These are phyloP conservation scores for Brevimyrus niger DNA, from an alignment of 2,113 vertebrate genomes.

Conservation along the genomic window DNA sequence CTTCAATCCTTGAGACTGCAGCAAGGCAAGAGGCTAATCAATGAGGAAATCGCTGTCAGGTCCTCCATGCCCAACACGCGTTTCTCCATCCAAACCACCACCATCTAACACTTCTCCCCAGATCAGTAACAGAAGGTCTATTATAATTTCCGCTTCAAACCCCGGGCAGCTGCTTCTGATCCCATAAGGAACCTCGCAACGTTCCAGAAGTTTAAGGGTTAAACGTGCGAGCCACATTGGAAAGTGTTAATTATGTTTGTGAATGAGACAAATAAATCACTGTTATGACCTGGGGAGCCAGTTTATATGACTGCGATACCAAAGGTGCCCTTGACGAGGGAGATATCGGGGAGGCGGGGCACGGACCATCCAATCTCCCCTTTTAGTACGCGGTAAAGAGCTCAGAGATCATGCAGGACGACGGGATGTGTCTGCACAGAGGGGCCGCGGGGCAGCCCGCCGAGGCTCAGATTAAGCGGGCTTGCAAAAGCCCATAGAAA, in stretches of 20 bases:
- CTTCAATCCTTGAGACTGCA: not conserved
- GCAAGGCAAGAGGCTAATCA: not conserved
- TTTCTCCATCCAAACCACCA: not conserved
- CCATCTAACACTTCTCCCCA: not conserved
- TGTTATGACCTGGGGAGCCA: not conserved
- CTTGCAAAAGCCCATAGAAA: not conserved
- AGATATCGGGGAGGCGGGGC: not conserved
- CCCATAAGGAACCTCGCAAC: not conserved
- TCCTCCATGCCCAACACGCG: not conserved
- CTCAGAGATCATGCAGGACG: not conserved
- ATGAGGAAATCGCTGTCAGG: not conserved
- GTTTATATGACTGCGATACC: not conserved
- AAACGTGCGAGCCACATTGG: not conserved
- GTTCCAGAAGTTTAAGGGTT: not conserved
- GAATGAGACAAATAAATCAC: not conserved
- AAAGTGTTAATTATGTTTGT: slow-evolving; percentile 2
- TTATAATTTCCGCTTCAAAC: not conserved
- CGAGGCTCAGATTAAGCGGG: not conserved
- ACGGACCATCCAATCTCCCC: not conserved
- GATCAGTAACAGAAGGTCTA: not conserved
- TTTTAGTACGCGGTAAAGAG: not conserved
- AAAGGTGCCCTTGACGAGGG: not conserved
- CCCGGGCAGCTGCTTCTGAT: not conserved
- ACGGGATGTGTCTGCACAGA: not conserved
- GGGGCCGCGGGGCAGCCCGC: not conserved